phyloP scores from a whole-genome alignment of 1,140 invertebrate genomes.

The Diachasmimorpha longicaudata region DNA sequence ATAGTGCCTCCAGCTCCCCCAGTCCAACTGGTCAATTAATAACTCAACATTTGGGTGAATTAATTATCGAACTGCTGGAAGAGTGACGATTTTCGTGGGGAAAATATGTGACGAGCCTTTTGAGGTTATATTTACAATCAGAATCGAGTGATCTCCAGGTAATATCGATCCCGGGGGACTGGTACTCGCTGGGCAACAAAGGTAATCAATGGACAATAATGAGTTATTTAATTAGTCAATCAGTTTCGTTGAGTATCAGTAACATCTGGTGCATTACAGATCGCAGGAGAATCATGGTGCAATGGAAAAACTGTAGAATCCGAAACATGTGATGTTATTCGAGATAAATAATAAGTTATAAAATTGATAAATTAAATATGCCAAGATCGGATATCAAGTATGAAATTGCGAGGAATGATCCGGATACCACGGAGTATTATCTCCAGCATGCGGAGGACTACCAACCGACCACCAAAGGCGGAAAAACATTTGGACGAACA shows the following conservation, averaged over 20 bases:
- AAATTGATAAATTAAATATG: conserved; percentile 34
- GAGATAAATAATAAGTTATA: background rate
- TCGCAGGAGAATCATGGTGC: background rate
- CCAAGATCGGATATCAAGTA: conserved; percentile 58
- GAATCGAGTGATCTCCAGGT: background rate
- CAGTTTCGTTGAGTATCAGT: too few species aligned
- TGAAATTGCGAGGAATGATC: conserved; percentile 54
- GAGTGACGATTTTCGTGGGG: background rate
- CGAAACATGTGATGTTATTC: conserved; percentile 1
- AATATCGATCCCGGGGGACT: background rate
- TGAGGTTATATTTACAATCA: conserved; percentile 16
- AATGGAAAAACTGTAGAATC: background rate
- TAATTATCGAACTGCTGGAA: background rate
- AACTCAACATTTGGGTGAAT: background rate
- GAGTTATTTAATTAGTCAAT: too few species aligned
- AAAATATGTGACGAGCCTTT: background rate
- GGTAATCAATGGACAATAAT: too few species aligned
- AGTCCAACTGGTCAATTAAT: background rate
- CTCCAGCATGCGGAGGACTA: conserved; percentile 48
- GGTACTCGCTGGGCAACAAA: background rate
- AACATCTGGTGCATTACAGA: too few species aligned
- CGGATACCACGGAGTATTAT: conserved; percentile 54
- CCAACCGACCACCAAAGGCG: conserved; percentile 42
- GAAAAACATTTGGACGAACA: conserved; percentile 47
- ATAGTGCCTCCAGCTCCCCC: background rate